Conservation (phyloP, 2,113 vertebrate genomes). For the Leuciscus idus region DNA sequence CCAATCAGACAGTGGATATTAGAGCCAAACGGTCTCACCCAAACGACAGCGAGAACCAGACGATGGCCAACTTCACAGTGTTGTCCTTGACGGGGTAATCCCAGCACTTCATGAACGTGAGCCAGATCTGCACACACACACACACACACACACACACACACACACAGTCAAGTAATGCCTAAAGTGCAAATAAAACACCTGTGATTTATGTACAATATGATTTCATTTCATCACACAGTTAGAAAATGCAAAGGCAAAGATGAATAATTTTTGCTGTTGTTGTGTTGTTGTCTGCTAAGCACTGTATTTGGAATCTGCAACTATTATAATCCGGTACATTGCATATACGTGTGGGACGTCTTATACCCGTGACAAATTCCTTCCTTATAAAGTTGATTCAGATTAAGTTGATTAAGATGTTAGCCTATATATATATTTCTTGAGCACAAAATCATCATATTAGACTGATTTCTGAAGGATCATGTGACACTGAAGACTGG, state of each 20-base stretch:
- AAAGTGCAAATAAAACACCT: neutral
- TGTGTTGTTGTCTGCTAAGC: too few species aligned
- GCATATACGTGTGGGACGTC: too few species aligned
- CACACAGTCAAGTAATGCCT: neutral
- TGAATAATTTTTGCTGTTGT: neutral
- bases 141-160: slow-evolving; percentile 13
- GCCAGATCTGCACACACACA: slow-evolving; percentile 83
- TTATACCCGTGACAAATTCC: too few species aligned
- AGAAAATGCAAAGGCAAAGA: neutral
- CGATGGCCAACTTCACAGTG: slow-evolving; percentile 87
- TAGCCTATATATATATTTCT: too few species aligned
- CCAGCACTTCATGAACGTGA: slow-evolving; percentile 94
- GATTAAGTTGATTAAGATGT: too few species aligned
- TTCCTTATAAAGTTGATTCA: too few species aligned
- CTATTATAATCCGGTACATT: too few species aligned
- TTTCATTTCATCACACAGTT: neutral
- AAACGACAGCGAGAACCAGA: slow-evolving; percentile 97
- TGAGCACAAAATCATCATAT: neutral
- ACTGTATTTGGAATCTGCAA: too few species aligned
- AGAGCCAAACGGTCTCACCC: slow-evolving; percentile 80
- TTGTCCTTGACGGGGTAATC: slow-evolving; percentile 93
- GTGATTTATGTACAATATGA: neutral
- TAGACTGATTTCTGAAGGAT: neutral
- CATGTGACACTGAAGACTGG: too few species aligned
- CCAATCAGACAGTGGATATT: slow-evolving; percentile 6